Evolutionary conservation across 2,113 vertebrate genomes (phyloP), one percentile per base, ranked within the genome.

Genomic region (Empidonax alnorum): DNA sequence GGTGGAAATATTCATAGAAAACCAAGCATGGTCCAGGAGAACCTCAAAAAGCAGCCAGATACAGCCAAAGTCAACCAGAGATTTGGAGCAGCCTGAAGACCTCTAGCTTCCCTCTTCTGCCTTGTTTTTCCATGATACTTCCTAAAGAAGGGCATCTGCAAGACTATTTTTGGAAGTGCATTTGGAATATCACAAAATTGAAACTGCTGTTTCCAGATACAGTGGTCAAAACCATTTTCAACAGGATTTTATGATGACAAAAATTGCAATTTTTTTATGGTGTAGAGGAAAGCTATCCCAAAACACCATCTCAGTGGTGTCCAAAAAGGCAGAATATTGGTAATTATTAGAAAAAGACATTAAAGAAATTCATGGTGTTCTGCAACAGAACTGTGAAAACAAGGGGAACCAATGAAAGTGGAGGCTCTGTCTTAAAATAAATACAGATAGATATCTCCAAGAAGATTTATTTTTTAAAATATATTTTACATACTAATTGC

Each of bases 371-470:
- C 10, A 39, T 7, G 9, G 28, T 42, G 10, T 62, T 42, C 84
- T 53, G 49, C 75, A 84, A 12, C 3, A 1, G 7, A 68, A 17
- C 10, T 42, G 46, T 21, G 72, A 92, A 92, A 62, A 27, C 24
- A 47, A 66, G 30, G 18, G 47, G 14, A 89, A 30, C 19, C 58
- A 65, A 47, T 20, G 42, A 37, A 90, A 89, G n/a, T 19, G 37
- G 31, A 87, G 22, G 35, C 47, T 88, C 58, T 55, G 81, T 65
- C 89, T 91, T 82, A 63, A 89, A 93, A 74, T 62, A 96, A 81
- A 89, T 39, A 67, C 4, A 69, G 87, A 42, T 2, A n/a, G 47
- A 22, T 72, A 61, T 44, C 92, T 90, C 79, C 75, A 67, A 41
- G 84, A 84, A 71, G 62, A 55, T 25, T 37, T 53, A 4, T 11